These are phyloP conservation scores for Meiosimyza platycephala DNA, from an alignment of 2,888 invertebrate species.

Conservation along the genomic window DNA sequence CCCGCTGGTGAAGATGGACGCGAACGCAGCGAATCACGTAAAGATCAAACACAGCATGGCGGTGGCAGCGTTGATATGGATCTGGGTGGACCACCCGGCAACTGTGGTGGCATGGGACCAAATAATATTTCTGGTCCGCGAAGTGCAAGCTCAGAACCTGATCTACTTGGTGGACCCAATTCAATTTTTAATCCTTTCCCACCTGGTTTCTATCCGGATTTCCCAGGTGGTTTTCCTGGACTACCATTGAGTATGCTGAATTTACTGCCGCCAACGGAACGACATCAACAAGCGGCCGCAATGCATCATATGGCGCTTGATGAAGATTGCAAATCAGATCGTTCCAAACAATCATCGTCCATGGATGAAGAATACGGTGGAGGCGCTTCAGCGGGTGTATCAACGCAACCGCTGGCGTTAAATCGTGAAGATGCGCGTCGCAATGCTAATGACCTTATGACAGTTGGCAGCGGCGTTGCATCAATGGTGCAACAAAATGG, in stretches of 20 bases:
- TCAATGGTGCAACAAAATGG: constrained; percentile 77
- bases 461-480: constrained; percentile 33
- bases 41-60: constrained; percentile 25
- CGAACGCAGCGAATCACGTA: constrained; percentile 15
- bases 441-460: constrained; percentile 46
- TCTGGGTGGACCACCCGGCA: constrained; percentile 55
- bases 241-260: constrained; percentile 88
- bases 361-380: constrained; percentile 71
- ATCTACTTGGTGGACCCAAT: constrained; percentile 72
- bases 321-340: constrained; percentile 75
- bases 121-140: constrained; percentile 64
- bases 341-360: constrained; percentile 71
- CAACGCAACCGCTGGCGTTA: constrained; percentile 49
- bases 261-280: constrained; percentile 79
- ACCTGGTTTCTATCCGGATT: constrained; percentile 87
- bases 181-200: constrained; percentile 82
- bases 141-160: constrained; percentile 77
- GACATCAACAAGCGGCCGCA: constrained; percentile 71
- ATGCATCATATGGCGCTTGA: constrained; percentile 73
- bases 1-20: constrained; percentile 40
- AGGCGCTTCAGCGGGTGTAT: background rate
- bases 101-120: constrained; percentile 36
- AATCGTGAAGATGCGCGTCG: constrained; percentile 50
- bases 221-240: constrained; percentile 79
- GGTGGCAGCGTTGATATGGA: constrained; percentile 44